These are phyloP conservation scores for Eupeodes corollae DNA, from an alignment of 1,140 invertebrate species.

Conservation along the genomic window DNA sequence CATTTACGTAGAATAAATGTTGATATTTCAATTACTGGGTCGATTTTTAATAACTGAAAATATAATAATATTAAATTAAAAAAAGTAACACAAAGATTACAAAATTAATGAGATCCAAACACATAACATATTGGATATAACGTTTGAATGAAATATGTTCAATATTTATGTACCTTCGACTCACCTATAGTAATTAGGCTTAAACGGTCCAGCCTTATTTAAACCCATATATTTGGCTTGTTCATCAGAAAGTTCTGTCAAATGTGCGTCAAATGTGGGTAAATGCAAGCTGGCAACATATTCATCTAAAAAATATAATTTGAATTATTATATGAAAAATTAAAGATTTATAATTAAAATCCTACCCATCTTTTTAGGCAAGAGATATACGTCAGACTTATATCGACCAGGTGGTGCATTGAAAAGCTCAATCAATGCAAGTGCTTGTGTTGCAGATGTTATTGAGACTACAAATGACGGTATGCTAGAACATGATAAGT, in stretches of 20 bases:
- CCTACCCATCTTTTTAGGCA: conserved; percentile 95
- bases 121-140: too few species aligned
- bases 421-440: conserved; percentile 92
- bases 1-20: too few species aligned
- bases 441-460: conserved; percentile 85
- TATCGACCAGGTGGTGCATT: conserved; percentile 90
- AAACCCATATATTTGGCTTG: conserved; percentile 97
- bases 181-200: conserved; percentile 95
- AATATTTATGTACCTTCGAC: too few species aligned
- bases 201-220: conserved; percentile 94
- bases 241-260: conserved; percentile 91
- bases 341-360: not conserved
- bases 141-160: too few species aligned
- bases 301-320: conserved; percentile 62
- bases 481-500: conserved; percentile 92
- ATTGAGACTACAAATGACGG: conserved; percentile 96
- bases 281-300: conserved; percentile 84
- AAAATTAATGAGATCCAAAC: too few species aligned
- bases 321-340: not conserved
- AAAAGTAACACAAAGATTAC: too few species aligned
- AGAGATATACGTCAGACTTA: conserved; percentile 92
- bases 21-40: too few species aligned
- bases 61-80: too few species aligned
- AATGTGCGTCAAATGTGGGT: conserved; percentile 91
- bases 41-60: too few species aligned